phyloP scores from a whole-genome alignment of 64 coral and sea anemone species.

The Actinia tenebrosa region DNA sequence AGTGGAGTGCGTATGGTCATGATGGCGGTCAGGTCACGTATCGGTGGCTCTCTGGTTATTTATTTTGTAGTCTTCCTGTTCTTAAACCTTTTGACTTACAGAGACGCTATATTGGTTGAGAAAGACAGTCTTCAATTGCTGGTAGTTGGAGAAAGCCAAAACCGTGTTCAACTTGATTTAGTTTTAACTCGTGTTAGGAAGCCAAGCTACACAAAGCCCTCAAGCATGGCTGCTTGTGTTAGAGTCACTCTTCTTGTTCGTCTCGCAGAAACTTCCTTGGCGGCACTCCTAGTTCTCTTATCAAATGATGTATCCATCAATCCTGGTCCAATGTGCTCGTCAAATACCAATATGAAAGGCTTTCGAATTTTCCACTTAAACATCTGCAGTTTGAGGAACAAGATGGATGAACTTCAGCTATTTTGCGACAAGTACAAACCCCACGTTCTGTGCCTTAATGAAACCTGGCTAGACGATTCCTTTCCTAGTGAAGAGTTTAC shows the following conservation, averaged over 20 bases:
- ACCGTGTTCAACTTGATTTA: no score
- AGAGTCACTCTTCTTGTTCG: not conserved
- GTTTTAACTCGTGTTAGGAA: no score
- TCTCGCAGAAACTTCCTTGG: not conserved
- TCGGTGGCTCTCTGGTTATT: no score
- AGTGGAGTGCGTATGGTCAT: no score
- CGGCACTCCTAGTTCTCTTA: not conserved
- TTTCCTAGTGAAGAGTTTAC: slow-evolving; percentile 45
- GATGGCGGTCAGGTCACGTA: no score
- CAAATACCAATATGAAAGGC: slow-evolving; percentile 8
- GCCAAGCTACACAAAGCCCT: no score
- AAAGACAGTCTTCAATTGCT: no score
- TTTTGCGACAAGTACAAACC: slow-evolving; percentile 57
- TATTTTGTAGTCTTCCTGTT: no score
- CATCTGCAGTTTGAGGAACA: slow-evolving; percentile 47
- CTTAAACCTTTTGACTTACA: no score
- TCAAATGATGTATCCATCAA: not conserved
- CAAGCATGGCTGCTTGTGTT: no score
- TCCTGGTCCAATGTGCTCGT: not conserved
- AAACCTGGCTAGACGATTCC: slow-evolving; percentile 64
- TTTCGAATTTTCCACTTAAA: slow-evolving; percentile 51
- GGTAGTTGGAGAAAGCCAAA: no score
- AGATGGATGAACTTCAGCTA: slow-evolving; percentile 50
- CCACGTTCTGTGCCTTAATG: slow-evolving; percentile 42
- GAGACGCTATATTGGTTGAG: no score